Base-by-base conservation (phyloP, 2,113 vertebrate genomes). In the Pachycephala philippinensis region DNA sequence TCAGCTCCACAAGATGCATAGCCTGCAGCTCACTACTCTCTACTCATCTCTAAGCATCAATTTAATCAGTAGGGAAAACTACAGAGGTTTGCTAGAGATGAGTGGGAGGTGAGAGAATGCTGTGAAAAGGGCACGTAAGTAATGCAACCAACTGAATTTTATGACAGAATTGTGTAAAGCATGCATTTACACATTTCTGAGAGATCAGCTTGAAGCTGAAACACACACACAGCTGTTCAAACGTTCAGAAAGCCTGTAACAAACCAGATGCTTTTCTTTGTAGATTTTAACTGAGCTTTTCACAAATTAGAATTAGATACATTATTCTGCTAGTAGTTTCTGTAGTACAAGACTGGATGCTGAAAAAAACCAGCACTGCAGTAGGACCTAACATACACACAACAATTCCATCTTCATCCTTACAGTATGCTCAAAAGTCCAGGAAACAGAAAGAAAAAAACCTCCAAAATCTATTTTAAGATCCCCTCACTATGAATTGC, bases 71-170 rank as follows among this genome's bases (percentile, higher is more conserved):
- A 93, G 87, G 93, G 91, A 77, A 74, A 96, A 95, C 91, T 80
- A 53, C 66, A 93, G 90, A 91, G 87, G 82, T 93, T 94, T 93
- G 84, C 75, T 93, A 26, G 88, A 86, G 90, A 86, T 27, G 47
- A 96, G 91, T 90, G 54, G 74, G 94, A 97, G 71, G 79, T 74
- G 94, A 88, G 44, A 95, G 82, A 84, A 94, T n/a, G 81, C 90
- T 90, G 94, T 88, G 91, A 88, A 93, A 94, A 95, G 84, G 93
- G 82, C 83, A 91, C 0, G 0, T 42, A 90, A 93, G 93, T 69
- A 96, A 91, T 63, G 63, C 40, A 93, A 88, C 57, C 75, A 63
- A 90, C 21, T 47, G 63, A 72, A 94, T 84, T 92, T 93, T 60
- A 75, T 64, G 53, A 95, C 80, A 91, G 77, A 89, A 91, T 53